Conservation (phyloP, 64 coral and sea anemone genomes). For the Dendronephthya gigantea region DNA sequence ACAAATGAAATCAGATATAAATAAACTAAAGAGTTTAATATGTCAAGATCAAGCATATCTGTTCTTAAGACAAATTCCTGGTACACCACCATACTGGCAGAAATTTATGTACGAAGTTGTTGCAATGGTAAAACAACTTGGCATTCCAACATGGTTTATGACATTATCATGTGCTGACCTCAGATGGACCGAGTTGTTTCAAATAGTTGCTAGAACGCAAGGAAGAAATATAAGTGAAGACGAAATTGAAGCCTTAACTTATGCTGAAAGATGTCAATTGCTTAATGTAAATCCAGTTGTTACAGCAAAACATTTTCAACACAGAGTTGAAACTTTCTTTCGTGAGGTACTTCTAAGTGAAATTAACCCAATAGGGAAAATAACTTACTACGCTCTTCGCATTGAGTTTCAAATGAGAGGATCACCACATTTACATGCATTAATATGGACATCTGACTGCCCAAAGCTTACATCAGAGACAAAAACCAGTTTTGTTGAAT, state of each 20-base stretch:
- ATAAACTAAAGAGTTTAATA: too few species aligned
- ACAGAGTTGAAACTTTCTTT: background rate
- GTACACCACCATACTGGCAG: background rate
- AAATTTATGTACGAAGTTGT: conserved; percentile 18
- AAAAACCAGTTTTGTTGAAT: background rate
- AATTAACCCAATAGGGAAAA: conserved; percentile 33
- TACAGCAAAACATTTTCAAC: background rate
- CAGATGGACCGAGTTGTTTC: conserved; percentile 39
- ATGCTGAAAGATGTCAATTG: conserved; percentile 33
- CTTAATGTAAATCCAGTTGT: background rate
- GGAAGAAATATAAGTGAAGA: conserved; percentile 14
- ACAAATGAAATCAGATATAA: too few species aligned
- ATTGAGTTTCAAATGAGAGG: conserved; percentile 49
- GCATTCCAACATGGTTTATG: conserved; percentile 30
- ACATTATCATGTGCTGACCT: conserved; percentile 52
- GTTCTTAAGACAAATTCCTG: background rate
- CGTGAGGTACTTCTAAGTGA: conserved; percentile 17
- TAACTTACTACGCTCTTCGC: conserved; percentile 27
- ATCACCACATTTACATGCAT: conserved; percentile 39
- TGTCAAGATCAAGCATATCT: too few species aligned
- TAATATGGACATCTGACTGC: conserved; percentile 39
- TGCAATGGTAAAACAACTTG: conserved; percentile 12
- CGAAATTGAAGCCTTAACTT: conserved; percentile 30
- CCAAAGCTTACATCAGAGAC: conserved; percentile 16
- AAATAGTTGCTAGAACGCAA: conserved; percentile 28